Conservation (phyloP, 2,113 vertebrate species). For the Centropristis striata region DNA sequence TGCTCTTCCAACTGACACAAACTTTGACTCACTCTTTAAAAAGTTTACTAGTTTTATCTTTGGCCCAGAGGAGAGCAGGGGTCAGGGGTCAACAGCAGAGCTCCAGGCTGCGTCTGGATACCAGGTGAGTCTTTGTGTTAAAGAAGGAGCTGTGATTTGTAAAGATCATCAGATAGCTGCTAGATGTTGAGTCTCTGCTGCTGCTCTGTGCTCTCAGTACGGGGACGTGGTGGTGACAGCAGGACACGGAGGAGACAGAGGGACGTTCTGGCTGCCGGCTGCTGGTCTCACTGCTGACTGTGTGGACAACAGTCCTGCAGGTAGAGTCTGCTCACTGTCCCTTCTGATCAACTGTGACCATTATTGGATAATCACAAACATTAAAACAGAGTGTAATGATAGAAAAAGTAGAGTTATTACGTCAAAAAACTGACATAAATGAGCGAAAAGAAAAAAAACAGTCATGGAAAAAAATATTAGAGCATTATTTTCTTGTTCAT, state of each 20-base stretch:
- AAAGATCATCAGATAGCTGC: not conserved
- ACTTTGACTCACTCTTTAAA: conserved; percentile 88
- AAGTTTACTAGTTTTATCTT: conserved; percentile 79
- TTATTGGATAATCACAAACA: not conserved
- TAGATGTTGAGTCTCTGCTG: not conserved
- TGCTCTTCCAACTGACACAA: conserved; percentile 87
- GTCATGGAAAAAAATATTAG: too few relatives aligned
- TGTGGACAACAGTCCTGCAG: conserved; percentile 90
- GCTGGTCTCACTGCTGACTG: conserved; percentile 87
- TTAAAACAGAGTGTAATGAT: too few relatives aligned
- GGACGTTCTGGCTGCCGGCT: conserved; percentile 87
- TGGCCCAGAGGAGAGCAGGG: conserved; percentile 28
- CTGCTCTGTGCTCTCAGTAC: conserved; percentile 81
- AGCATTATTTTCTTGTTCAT: too few relatives aligned
- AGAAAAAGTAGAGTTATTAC: too few relatives aligned
- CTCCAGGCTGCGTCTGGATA: conserved; percentile 81
- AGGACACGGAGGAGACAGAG: conserved; percentile 56
- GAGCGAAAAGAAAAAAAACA: too few relatives aligned
- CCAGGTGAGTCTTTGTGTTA: conserved; percentile 45
- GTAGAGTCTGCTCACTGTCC: conserved; percentile 72
- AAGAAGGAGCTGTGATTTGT: not conserved
- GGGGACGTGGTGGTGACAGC: conserved; percentile 82
- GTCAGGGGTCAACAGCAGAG: conserved; percentile 1
- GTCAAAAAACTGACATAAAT: too few relatives aligned
- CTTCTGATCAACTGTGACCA: not conserved